Base-by-base conservation (phyloP, 2,797 vertebrate species). In the Cyprinella venusta region DNA sequence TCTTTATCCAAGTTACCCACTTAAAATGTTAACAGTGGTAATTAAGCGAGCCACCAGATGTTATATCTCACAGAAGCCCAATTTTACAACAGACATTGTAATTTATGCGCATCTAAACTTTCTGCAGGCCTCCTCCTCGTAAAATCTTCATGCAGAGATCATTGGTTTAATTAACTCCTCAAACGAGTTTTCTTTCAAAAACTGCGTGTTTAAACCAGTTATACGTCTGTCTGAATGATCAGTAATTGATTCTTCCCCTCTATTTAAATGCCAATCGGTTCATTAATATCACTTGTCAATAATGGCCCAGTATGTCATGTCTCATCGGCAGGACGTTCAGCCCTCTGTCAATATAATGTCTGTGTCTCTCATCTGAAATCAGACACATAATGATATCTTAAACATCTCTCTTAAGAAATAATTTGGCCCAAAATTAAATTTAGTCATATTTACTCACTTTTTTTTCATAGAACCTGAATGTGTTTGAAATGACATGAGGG, bases 211-310 rank as follows among this genome's bases (percentile, higher is more conserved):
- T 70, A 36, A 33, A 16, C n/a, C 59, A 61, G 52, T 45, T 56
- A 68, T 82, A 36, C 4, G 13, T 69, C 45, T 67, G 19, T 18
- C 16, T 63, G 26, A 59, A 8, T 56, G 45, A 86, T 85, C 83
- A 71, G 84, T 84, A 76, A 79, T 79, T 68, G 50, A 82, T 82
- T 85, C 76, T 48, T 59, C 26, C 15, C 30, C 72, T 71, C 70
- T 67, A 61, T 81, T 84, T 82, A 81, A 79, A 84, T 70, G 79
- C 50, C 38, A 33, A 45, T 80, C 18, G 42, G 61, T 85, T 91
- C 92, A 90, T 90, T 89, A 80, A 92, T 89, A 89, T 89, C 87
- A 9, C 88, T 92, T 87, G 91, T 90, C 94, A 88, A 90, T 93
- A 88, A 87, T 72, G 59, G 72, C 85, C 74, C 81, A 18, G 83